Evolutionary conservation across 2,888 invertebrate species (phyloP).

Genomic region (Oscheius sp.): DNA sequence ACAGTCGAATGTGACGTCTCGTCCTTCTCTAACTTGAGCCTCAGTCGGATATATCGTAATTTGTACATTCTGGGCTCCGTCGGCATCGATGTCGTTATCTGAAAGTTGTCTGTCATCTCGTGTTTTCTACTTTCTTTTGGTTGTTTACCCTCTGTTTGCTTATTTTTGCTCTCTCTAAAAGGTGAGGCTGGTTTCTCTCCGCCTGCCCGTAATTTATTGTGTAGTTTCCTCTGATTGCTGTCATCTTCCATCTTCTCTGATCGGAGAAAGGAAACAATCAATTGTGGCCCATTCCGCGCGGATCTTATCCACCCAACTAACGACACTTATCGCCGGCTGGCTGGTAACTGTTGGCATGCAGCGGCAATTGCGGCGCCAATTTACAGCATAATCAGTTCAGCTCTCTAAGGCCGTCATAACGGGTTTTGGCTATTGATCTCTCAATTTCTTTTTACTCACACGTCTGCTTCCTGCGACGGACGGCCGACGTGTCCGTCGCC

Average conservation of each 20-base stretch:
- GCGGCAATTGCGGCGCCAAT: conserved; percentile 23
- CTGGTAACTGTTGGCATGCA: conserved; percentile 8
- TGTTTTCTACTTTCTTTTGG: background rate
- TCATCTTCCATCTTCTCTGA: background rate
- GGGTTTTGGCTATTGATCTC: conserved; percentile 34
- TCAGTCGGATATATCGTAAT: conserved; percentile 72
- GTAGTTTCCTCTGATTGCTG: background rate
- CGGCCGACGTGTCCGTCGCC: conserved; percentile 31
- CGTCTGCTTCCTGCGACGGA: conserved; percentile 36
- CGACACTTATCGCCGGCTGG: conserved; percentile 13
- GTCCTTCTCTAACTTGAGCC: conserved; percentile 67
- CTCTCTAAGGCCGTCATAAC: conserved; percentile 35
- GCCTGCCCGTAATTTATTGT: conserved; percentile 11
- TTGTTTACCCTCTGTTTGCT: background rate
- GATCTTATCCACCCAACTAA: background rate
- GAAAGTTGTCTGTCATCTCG: conserved; percentile 17
- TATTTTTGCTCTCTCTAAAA: background rate
- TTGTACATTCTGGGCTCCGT: conserved; percentile 60
- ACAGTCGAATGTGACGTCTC: conserved; percentile 71
- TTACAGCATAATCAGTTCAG: conserved; percentile 37
- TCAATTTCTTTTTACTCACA: conserved; percentile 30
- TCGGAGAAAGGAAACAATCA: background rate
- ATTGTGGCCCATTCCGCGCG: background rate
- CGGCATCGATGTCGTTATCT: conserved; percentile 56
- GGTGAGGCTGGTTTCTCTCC: background rate